phyloP scores from a whole-genome alignment of 2,797 vertebrate species.

The Betta splendens region DNA sequence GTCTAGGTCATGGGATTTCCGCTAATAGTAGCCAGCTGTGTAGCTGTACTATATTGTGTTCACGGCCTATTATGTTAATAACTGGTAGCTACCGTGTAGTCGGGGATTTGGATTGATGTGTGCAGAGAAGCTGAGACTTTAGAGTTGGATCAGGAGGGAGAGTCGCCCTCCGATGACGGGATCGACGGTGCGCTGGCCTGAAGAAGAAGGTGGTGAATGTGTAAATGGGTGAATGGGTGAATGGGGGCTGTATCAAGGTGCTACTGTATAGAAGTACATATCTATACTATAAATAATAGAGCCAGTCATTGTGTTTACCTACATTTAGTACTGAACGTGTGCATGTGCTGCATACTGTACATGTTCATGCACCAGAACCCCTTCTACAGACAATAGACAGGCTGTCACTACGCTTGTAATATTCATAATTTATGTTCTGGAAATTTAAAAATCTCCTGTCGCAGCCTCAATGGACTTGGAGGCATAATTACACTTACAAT shows the following conservation, averaged over 20 bases:
- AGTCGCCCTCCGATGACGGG: no score
- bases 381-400: neutral
- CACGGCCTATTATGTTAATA: slow-evolving; percentile 27
- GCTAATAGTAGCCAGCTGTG: slow-evolving; percentile 70
- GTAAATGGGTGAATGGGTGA: no score
- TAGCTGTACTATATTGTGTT: slow-evolving; percentile 25
- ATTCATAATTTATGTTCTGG: neutral
- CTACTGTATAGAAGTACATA: no score
- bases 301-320: slow-evolving; percentile 10
- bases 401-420: neutral
- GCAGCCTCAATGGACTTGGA: neutral
- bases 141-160: no score
- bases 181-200: no score
- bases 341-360: slow-evolving; percentile 23
- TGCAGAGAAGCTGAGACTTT: no score
- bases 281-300: slow-evolving; percentile 30
- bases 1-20: slow-evolving; percentile 77
- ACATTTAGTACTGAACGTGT: slow-evolving; percentile 18
- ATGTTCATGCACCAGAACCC: slow-evolving; percentile 3
- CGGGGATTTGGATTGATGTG: slow-evolving; percentile 20
- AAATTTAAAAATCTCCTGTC: neutral
- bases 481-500: slow-evolving; percentile 6
- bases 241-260: no score
- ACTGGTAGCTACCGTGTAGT: slow-evolving; percentile 9
- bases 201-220: no score